Conservation (phyloP, 2,888 invertebrate genomes). For the Lydus trimaculatus region DNA sequence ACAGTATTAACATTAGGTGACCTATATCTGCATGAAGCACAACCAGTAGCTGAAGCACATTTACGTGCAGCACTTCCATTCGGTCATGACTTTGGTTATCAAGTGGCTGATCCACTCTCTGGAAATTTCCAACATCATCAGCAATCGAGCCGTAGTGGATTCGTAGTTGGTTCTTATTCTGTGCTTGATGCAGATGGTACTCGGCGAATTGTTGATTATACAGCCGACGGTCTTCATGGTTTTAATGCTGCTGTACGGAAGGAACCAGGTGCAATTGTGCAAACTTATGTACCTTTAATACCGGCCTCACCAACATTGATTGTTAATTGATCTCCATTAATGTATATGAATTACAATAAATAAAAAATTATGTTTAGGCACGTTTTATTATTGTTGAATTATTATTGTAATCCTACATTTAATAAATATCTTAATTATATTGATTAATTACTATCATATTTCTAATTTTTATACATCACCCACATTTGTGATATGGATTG, state of each 20-base stretch:
- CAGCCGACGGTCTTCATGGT: constrained; percentile 10
- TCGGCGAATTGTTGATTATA: constrained; percentile 9
- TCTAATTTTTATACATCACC: too few relatives aligned
- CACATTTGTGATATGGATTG: too few relatives aligned
- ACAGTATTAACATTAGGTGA: not conserved
- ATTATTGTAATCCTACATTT: too few relatives aligned
- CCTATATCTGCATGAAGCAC: too few relatives aligned
- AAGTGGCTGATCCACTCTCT: not conserved
- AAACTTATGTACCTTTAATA: constrained; percentile 50
- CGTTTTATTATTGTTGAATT: too few relatives aligned
- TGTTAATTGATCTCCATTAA: not conserved
- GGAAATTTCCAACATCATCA: not conserved
- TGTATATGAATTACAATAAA: not conserved
- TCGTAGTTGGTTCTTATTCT: not conserved
- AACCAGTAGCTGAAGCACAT: not conserved
- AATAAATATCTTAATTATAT: too few relatives aligned
- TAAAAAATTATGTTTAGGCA: too few relatives aligned
- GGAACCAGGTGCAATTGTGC: not conserved
- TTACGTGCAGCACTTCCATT: not conserved
- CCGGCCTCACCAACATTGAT: not conserved
- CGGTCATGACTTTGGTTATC: not conserved
- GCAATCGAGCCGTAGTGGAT: not conserved
- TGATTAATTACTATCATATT: too few relatives aligned
- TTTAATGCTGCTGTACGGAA: constrained; percentile 22
- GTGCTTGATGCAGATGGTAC: constrained; percentile 10